Conservation (phyloP, 2,888 invertebrate genomes). For the Oxystoma pomonae region DNA sequence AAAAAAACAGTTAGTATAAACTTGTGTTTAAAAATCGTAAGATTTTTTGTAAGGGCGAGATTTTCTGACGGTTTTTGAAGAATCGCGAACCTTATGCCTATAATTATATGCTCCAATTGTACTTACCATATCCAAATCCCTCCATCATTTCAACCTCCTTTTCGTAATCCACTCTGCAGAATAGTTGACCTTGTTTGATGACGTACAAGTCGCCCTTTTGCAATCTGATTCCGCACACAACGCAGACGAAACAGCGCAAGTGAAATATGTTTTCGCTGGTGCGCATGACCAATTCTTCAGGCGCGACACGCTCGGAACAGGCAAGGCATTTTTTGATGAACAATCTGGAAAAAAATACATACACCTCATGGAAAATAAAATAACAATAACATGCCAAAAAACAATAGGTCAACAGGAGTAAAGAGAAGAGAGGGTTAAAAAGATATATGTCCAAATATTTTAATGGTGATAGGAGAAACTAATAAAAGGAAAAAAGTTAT, state of each 20-base stretch:
- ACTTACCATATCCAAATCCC: slow-evolving; percentile 52
- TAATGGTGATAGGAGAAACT: too few relatives aligned
- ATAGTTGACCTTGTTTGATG: slow-evolving; percentile 71
- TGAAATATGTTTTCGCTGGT: slow-evolving; percentile 72
- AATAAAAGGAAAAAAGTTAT: too few relatives aligned
- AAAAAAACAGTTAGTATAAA: too few relatives aligned
- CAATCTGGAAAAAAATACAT: slow-evolving; percentile 54
- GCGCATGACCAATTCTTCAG: slow-evolving; percentile 78
- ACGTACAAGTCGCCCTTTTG: slow-evolving; percentile 81
- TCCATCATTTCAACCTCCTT: slow-evolving; percentile 73
- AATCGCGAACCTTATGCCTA: too few relatives aligned
- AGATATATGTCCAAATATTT: too few relatives aligned
- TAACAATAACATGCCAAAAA: too few relatives aligned
- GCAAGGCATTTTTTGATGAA: slow-evolving; percentile 72
- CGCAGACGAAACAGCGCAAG: slow-evolving; percentile 74
- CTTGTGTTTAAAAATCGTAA: too few relatives aligned
- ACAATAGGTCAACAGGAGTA: too few relatives aligned
- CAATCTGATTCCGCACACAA: slow-evolving; percentile 68
- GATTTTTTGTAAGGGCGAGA: too few relatives aligned
- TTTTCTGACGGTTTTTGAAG: too few relatives aligned
- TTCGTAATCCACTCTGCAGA: slow-evolving; percentile 77
- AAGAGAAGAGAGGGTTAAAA: too few relatives aligned
- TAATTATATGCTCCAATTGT: background rate
- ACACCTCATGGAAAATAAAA: too few relatives aligned
- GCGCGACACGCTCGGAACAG: slow-evolving; percentile 65